Base-by-base conservation (phyloP, 2,797 vertebrate genomes). In the Karalla daura region DNA sequence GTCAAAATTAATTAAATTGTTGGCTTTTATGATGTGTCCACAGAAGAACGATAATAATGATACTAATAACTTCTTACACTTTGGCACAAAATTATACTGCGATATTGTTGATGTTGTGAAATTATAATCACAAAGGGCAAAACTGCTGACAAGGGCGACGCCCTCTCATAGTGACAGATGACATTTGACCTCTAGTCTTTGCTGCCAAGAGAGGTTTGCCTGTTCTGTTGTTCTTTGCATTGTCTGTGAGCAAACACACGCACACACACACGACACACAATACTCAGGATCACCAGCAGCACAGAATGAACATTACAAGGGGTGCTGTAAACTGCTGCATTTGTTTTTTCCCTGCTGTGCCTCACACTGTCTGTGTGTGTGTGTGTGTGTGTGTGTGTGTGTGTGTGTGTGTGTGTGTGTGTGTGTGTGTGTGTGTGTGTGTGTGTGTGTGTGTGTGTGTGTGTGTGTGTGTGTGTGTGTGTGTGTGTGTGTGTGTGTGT, bases 61-160 rank as follows among this genome's bases (percentile, higher is more conserved):
- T 24, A 24, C 2, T 2, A n/a, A 11, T 18, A 17, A n/a, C n/a
- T n/a, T n/a, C n/a, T n/a, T n/a, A n/a, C n/a, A n/a, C n/a, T n/a
- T n/a, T n/a, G n/a, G n/a, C n/a, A n/a, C n/a, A n/a, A n/a, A n/a
- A n/a, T n/a, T n/a, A n/a, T n/a, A n/a, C n/a, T n/a, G n/a, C n/a
- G n/a, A n/a, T n/a, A n/a, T n/a, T n/a, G n/a, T n/a, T n/a, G n/a
- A n/a, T 40, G 58, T 45, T 65, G 35, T 49, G 14, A 20, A 50
- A 13, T 15, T 17, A 12, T 23, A 5, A 8, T 47, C 33, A 58
- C 63, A 72, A 78, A 71, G 20, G 8, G 11, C 2, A 13, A 39
- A 75, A 36, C 24, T 47, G 64, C 65, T 74, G 70, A 71, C 53
- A 7, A 7, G 35, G n/a, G n/a, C n/a, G n/a, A 21, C 43, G 4